Evolutionary conservation across 2,888 invertebrate genomes (phyloP), one percentile per base, ranked within the genome.

Genomic region (Fabriciana adippe): DNA sequence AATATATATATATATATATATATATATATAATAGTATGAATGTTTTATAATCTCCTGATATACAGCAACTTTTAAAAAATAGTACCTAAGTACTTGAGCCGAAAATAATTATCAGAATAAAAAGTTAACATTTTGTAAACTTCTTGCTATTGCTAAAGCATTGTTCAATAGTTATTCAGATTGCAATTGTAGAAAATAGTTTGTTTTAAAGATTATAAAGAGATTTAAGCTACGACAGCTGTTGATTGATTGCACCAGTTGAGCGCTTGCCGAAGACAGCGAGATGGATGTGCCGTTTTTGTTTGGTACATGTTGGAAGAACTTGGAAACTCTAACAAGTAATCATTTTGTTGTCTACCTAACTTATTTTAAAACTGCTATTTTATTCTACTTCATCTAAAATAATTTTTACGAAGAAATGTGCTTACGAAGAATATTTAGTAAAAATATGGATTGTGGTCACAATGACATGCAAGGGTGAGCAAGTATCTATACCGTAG

Each of bases 221-320:
- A 64, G 53, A 64, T 70, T 67, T 47, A 54, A 57, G 61, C 53
- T 65, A 50, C 47, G 56, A 70, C 64, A 68, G 56, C 50, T 31
- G 53, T 26, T 70, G 70, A 70, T 70, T 65, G 70, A 70, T 70
- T 70, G 64, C 60, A 70, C 64, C 60, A 61, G 69, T 70, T 67
- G 64, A 65, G 53, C 64, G 61, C 53, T 64, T 65, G 61, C 48
- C 51, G 64, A 48, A 61, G 64, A 55, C 51, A 55, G 56, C 21
- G 48, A 64, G 67, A 66, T 66, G 63, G 69, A 66, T 69, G 69
- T 51, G 64, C 51, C 21, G 57, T 67, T 69, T 69, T 67, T 63
- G 47, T 55, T 35, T 6, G 21, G 55, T 51, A 63, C 31, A 64
- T 64, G 57, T 54, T 59, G n/a, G 26, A 57, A 51, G 67, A 55